These are phyloP conservation scores for Tanytarsus gracilentus DNA, from an alignment of 2,888 invertebrate species.

Conservation along the genomic window DNA sequence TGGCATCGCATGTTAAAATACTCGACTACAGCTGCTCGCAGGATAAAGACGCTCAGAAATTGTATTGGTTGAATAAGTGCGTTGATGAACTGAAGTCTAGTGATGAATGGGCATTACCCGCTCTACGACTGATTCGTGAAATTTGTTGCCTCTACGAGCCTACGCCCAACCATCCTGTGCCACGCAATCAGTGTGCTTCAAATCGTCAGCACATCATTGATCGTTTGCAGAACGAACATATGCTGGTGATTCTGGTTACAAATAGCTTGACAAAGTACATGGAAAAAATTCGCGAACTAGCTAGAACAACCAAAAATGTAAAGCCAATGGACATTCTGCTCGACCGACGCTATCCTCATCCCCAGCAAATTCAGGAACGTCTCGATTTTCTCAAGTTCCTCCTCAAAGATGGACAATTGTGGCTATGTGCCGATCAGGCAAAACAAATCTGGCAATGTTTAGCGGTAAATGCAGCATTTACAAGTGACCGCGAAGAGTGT, in stretches of 20 bases:
- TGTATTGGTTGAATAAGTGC: constrained; percentile 89
- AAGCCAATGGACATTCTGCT: constrained; percentile 71
- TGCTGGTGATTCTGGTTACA: constrained; percentile 86
- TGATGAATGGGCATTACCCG: constrained; percentile 88
- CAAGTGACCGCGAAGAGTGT: constrained; percentile 89
- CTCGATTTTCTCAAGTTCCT: constrained; percentile 87
- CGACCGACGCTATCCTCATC: constrained; percentile 85
- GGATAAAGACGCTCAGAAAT: constrained; percentile 92
- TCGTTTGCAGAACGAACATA: constrained; percentile 82
- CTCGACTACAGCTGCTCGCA: constrained; percentile 96
- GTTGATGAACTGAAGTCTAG: constrained; percentile 86
- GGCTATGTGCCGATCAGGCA: constrained; percentile 94
- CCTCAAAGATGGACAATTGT: constrained; percentile 89
- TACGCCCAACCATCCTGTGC: constrained; percentile 39
- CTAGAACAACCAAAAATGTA: constrained; percentile 52
- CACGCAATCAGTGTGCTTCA: constrained; percentile 43
- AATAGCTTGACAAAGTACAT: constrained; percentile 86
- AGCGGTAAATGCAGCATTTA: constrained; percentile 86
- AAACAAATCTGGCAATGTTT: constrained; percentile 95
- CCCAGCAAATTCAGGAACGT: constrained; percentile 86
- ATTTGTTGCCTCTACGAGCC: constrained; percentile 92
- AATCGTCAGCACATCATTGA: constrained; percentile 71
- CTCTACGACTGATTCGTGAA: constrained; percentile 89
- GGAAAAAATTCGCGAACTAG: constrained; percentile 63
- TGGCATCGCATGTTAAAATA: constrained; percentile 92